phyloP scores from a whole-genome alignment of 2,797 vertebrate species.

The Typhlichthys subterraneus region DNA sequence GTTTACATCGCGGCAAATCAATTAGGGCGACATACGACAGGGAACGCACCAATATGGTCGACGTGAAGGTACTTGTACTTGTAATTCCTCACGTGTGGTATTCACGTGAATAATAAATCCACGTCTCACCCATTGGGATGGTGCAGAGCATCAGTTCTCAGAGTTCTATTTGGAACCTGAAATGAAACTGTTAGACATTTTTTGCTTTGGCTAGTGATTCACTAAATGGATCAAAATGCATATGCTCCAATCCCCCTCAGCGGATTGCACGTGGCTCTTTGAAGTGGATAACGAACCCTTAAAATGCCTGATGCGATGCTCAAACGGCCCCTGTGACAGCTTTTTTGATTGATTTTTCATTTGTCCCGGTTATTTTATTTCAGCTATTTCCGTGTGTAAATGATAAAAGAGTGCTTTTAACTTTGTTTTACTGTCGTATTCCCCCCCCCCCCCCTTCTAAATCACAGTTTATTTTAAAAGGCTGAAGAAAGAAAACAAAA shows the following conservation, averaged over 20 bases:
- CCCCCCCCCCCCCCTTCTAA: neutral
- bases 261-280: constrained; percentile 56
- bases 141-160: constrained; percentile 8
- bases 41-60: neutral
- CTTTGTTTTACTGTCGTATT: constrained; percentile 18
- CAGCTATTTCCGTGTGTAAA: constrained; percentile 53
- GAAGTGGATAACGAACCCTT: constrained; percentile 62
- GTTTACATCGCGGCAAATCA: constrained; percentile 17
- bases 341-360: constrained; percentile 66
- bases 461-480: constrained; percentile 24
- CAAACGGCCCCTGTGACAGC: constrained; percentile 51
- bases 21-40: constrained; percentile 9
- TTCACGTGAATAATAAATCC: constrained; percentile 8
- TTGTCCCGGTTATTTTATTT: constrained; percentile 74
- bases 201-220: constrained; percentile 47
- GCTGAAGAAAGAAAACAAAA: constrained; percentile 20
- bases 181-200: constrained; percentile 18
- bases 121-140: constrained; percentile 7
- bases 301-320: constrained; percentile 43
- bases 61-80: constrained; percentile 31
- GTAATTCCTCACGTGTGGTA: constrained; percentile 14
- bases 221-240: constrained; percentile 56
- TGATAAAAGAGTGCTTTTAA: constrained; percentile 51
- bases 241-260: constrained; percentile 34
- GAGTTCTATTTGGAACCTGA: constrained; percentile 15